These are phyloP conservation scores for Siderastrea siderea DNA, from an alignment of 92 coral and sea anemone species.

Conservation along the genomic window DNA sequence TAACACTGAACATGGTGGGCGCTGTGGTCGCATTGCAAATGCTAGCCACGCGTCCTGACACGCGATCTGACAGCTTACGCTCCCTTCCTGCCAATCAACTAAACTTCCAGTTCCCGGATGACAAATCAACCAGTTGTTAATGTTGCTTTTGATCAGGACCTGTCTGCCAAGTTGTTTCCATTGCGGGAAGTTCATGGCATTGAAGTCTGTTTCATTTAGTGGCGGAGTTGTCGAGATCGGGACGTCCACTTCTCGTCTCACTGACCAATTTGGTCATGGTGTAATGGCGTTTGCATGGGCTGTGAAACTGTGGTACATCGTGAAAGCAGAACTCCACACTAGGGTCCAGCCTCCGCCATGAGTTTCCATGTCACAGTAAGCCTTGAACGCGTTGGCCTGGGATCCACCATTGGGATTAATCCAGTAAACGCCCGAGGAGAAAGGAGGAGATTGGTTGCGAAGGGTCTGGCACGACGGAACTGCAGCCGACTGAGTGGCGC, in stretches of 20 bases:
- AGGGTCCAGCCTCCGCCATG: constrained; percentile 80
- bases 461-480: too few relatives aligned
- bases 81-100: constrained; percentile 51
- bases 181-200: constrained; percentile 47
- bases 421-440: too few relatives aligned
- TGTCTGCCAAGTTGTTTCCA: constrained; percentile 72
- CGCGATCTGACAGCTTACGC: constrained; percentile 16
- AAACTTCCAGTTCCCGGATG: constrained; percentile 24
- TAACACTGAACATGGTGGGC: constrained; percentile 1
- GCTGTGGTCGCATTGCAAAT: background rate
- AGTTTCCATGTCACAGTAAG: constrained; percentile 72
- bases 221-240: constrained; percentile 34
- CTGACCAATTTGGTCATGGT: constrained; percentile 30
- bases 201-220: constrained; percentile 18
- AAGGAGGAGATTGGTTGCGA: too few relatives aligned
- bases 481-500: too few relatives aligned
- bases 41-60: constrained; percentile 20
- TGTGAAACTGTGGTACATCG: background rate
- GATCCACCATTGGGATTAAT: constrained; percentile 40
- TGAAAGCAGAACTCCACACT: constrained; percentile 37
- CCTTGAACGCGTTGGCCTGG: constrained; percentile 62
- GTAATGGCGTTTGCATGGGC: constrained; percentile 6
- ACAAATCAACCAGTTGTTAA: constrained; percentile 65
- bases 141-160: constrained; percentile 53
- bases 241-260: background rate